Evolutionary conservation across 2,797 vertebrate genomes (phyloP), one percentile per base, ranked within the genome.

Genomic region (Xyrichtys novacula): DNA sequence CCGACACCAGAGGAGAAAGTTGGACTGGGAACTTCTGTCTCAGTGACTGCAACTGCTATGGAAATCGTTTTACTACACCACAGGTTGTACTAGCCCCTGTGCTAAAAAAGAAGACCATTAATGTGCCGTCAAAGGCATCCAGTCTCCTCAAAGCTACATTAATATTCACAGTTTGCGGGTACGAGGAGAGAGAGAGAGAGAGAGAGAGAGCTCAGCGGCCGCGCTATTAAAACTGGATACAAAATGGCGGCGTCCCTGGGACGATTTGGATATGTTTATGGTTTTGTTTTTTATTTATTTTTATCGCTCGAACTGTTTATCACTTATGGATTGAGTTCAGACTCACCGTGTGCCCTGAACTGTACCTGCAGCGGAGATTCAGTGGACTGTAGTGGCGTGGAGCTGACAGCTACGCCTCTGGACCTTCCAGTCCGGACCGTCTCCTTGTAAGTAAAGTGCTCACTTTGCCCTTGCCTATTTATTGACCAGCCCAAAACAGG

Each of bases 381-480:
- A 15, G 89, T 97, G 90, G 95, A 95, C 93, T 98, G 97, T 85
- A 95, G 96, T 77, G 63, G 85, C 36, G 89, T 89, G 89, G 95
- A 91, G 53, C 85, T 96, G 85, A 90, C 85, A 12, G 90, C 87
- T 7, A 54, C 93, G 69, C 97, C 96, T 15, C 52, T 42, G 83
- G 95, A 96, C 82, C 91, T 98, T 76, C 96, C 97, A 39, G 66
- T 80, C 81, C 91, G 95, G 92, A 96, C 95, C 1, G 93, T 91
- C 39, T 94, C 92, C 77, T 86, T 96, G 95, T 96, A 91, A 96
- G 95, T 96, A 76, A 70, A 76, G 52, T 82, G 43, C 68, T 53
- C n/a, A 47, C 29, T 36, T 12, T 47, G 55, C 53, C 42, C 34
- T 17, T 50, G 66, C 64, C 89, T 88, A 76, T 78, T 89, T 84